These are phyloP conservation scores for Mya arenaria DNA, from an alignment of 1,140 invertebrate species.

Conservation along the genomic window DNA sequence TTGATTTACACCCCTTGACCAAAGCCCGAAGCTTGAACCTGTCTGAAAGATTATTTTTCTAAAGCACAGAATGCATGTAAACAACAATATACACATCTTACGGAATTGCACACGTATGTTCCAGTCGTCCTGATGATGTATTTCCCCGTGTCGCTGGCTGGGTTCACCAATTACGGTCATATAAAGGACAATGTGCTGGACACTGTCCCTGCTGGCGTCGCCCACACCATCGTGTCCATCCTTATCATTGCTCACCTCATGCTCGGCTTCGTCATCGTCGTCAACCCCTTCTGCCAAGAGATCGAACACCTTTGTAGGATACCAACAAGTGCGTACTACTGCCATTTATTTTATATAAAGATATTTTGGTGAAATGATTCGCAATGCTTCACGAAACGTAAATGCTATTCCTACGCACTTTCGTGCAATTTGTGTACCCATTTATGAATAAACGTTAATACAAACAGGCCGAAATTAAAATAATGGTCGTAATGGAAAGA, in stretches of 20 bases:
- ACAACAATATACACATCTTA: too few relatives aligned
- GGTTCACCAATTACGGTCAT: constrained; percentile 70
- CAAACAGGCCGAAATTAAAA: too few relatives aligned
- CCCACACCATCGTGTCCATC: constrained; percentile 69
- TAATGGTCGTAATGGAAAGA: too few relatives aligned
- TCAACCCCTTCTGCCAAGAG: constrained; percentile 83
- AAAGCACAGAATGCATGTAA: too few relatives aligned
- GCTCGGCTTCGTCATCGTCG: constrained; percentile 79
- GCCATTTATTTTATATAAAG: too few relatives aligned
- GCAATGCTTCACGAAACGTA: neutral
- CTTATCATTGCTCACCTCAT: constrained; percentile 80
- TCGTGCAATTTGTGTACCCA: too few relatives aligned
- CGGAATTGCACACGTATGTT: too few relatives aligned
- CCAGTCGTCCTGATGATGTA: constrained; percentile 77
- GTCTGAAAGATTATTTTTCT: too few relatives aligned
- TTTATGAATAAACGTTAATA: too few relatives aligned
- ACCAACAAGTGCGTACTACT: constrained; percentile 84
- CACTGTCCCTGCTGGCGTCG: constrained; percentile 58
- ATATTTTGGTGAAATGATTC: neutral
- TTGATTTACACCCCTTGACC: too few relatives aligned
- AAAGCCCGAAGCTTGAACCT: too few relatives aligned
- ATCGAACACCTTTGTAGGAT: constrained; percentile 87
- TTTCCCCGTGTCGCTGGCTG: constrained; percentile 70
- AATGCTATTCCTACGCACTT: neutral
- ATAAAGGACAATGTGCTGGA: constrained; percentile 74